phyloP scores from a whole-genome alignment of 30 jellyfish, hydroid and myxozoan species.

The Aurelia sp. region DNA sequence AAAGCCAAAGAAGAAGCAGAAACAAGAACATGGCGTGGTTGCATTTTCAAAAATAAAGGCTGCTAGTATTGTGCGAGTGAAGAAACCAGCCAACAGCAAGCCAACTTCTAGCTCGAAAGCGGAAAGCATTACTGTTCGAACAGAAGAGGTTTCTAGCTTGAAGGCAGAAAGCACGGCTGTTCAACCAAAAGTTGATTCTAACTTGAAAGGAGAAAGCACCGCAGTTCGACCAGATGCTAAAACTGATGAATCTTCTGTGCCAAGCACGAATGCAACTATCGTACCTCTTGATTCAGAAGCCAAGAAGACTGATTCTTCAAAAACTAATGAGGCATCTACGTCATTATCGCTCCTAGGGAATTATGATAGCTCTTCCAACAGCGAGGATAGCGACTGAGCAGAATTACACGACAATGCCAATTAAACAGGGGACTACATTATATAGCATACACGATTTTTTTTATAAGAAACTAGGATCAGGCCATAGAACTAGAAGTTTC shows the following conservation, averaged over 20 bases:
- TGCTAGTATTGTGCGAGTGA: slow-evolving; percentile 45
- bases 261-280: neutral
- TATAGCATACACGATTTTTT: no score
- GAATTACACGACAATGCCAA: no score
- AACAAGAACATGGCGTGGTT: slow-evolving; percentile 35
- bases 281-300: neutral
- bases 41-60: slow-evolving; percentile 42
- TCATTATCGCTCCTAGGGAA: slow-evolving; percentile 48
- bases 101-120: neutral
- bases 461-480: no score
- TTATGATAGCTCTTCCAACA: slow-evolving; percentile 65
- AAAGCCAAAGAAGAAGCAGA: slow-evolving; percentile 16
- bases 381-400: slow-evolving; percentile 37
- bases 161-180: neutral
- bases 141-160: no score
- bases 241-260: neutral
- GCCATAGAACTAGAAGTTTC: no score
- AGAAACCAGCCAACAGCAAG: neutral
- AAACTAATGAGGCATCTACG: neutral
- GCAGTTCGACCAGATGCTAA: neutral
- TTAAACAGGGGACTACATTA: no score
- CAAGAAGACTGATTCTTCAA: neutral
- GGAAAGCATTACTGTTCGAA: neutral
- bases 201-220: neutral
- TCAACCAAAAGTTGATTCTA: neutral